phyloP scores from a whole-genome alignment of 2,113 vertebrate genomes.

The Ameiurus melas region DNA sequence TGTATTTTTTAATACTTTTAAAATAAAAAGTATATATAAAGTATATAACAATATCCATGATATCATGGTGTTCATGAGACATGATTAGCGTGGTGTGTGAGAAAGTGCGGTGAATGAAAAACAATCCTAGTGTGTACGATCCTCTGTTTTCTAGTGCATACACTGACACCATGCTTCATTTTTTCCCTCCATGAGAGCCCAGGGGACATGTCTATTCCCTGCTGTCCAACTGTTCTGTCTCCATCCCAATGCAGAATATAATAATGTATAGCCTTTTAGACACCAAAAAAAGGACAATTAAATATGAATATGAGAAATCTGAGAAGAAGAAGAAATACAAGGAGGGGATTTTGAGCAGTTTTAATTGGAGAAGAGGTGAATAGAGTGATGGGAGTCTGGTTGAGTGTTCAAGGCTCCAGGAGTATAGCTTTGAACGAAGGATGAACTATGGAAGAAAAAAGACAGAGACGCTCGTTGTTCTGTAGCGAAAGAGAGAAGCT shows the following conservation, averaged over 20 bases:
- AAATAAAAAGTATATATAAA: neutral
- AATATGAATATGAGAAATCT: neutral
- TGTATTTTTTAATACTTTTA: neutral
- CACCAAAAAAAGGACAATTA: neutral
- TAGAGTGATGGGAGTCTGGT: conserved; percentile 13
- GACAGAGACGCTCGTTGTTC: conserved; percentile 48
- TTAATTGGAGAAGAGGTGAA: conserved; percentile 32
- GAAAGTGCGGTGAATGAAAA: neutral
- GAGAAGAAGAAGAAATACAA: conserved; percentile 18
- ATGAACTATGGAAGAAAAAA: conserved; percentile 22
- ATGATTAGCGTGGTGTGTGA: too few species aligned
- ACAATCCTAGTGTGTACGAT: neutral
- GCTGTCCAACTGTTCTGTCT: neutral
- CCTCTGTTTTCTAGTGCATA: neutral
- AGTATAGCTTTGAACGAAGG: conserved; percentile 36
- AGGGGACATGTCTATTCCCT: neutral
- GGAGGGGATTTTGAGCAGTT: conserved; percentile 17
- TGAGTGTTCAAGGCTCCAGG: conserved; percentile 22
- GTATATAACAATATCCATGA: neutral
- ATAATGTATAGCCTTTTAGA: conserved; percentile 18
- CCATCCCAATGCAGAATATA: neutral
- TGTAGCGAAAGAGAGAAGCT: conserved; percentile 33
- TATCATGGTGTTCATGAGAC: too few species aligned
- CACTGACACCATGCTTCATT: neutral
- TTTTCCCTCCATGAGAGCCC: conserved; percentile 2